These are phyloP conservation scores for Lycophotia porphyrea DNA, from an alignment of 2,888 invertebrate species.

Conservation along the genomic window DNA sequence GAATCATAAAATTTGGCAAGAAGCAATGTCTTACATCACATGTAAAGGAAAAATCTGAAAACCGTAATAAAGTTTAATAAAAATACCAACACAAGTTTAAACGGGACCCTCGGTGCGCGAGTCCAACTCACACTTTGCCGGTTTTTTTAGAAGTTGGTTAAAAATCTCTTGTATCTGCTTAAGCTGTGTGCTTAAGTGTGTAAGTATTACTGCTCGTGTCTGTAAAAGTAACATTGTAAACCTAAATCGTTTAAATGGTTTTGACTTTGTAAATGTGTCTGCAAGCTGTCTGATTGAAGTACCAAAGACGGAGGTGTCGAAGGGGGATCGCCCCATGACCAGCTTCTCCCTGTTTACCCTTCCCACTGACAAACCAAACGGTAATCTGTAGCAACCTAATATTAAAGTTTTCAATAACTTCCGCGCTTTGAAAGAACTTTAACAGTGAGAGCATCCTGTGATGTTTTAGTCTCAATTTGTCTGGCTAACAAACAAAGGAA, in stretches of 20 bases:
- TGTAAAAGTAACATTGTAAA: not conserved
- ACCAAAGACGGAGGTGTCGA: not conserved
- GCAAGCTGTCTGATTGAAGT: not conserved
- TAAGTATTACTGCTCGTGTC: not conserved
- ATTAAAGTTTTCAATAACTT: constrained; percentile 3
- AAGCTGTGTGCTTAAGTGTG: not conserved
- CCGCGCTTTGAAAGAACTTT: not conserved
- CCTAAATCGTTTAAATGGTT: not conserved
- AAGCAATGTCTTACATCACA: no score
- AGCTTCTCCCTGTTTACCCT: not conserved
- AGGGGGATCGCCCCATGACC: not conserved
- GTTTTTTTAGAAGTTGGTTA: constrained; percentile 5
- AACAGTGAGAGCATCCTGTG: not conserved
- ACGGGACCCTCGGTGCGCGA: no score
- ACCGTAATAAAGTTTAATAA: no score
- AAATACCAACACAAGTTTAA: no score
- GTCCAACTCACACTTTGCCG: not conserved
- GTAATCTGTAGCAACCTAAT: not conserved
- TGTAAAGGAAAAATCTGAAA: no score
- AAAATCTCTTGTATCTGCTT: not conserved
- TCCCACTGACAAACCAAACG: not conserved
- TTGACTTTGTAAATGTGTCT: not conserved
- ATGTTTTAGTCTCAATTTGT: constrained; percentile 7
- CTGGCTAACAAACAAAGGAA: not conserved
- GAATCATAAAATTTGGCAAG: no score